Percentiles rank a stretch among this genome's conserved stretches.
Evolutionary conservation across 2,888 invertebrate species (phyloP).

Genomic region (Spilarctia lutea): DNA sequence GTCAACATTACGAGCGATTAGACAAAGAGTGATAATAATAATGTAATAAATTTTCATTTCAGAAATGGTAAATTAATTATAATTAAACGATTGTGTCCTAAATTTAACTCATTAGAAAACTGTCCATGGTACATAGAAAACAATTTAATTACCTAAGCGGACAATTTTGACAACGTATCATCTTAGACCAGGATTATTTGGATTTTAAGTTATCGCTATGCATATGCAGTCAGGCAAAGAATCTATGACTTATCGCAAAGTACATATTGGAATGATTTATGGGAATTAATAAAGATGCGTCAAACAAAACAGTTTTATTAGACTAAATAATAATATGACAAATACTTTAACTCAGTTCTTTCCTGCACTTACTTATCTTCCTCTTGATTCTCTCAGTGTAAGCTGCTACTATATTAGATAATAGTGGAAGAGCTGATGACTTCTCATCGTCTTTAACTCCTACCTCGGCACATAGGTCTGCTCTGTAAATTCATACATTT

Average conservation of each 20-base stretch:
- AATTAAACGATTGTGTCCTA: not conserved
- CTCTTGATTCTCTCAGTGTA: constrained; percentile 82
- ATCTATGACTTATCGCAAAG: not conserved
- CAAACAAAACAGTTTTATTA: not conserved
- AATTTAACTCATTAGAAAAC: not conserved
- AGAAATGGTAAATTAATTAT: not conserved
- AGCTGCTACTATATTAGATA: constrained; percentile 85
- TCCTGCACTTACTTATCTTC: constrained; percentile 74
- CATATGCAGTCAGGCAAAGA: not conserved
- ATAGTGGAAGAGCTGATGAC: constrained; percentile 80
- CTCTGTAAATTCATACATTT: constrained; percentile 35
- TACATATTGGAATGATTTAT: not conserved
- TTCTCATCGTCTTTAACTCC: constrained; percentile 85
- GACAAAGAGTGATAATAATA: too few species aligned
- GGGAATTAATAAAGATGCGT: not conserved
- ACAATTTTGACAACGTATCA: not conserved
- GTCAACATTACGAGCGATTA: not conserved
- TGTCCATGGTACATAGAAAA: too few species aligned
- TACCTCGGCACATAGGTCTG: constrained; percentile 74
- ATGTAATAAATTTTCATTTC: too few species aligned
- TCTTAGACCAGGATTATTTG: not conserved
- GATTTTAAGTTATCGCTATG: not conserved
- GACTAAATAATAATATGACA: not conserved
- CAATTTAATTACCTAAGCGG: not conserved
- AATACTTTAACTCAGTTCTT: constrained; percentile 41